Evolutionary conservation across 2,113 vertebrate species (phyloP), one percentile per base, ranked within the genome.

Genomic region (Phodopus roborovskii): DNA sequence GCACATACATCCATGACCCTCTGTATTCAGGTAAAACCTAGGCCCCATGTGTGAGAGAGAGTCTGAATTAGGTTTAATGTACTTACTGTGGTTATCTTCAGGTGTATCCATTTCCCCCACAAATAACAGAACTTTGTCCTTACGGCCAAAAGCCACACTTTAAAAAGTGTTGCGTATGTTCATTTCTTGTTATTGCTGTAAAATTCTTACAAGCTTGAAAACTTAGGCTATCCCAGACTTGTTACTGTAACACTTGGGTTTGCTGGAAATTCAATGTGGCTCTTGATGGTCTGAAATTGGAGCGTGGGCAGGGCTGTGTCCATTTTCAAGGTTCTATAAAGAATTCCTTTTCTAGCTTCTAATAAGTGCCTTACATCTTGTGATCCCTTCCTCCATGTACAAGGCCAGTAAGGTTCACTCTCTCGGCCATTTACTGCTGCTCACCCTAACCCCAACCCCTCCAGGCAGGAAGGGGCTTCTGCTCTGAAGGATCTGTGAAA

Each of bases 281-380:
- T 17, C 28, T 62, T 88, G 0, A 0, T 5, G 48, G 36, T 6
- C 71, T 90, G 5, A 36, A 48, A 30, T 39, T 70, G 42, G 9
- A 10, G 9, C 5, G 24, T 62, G 7, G 2, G 39, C 22, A 26
- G 4, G 28, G 3, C 11, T 17, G 56, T 9, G 12, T 36, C 39
- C 20, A 28, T 28, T 0, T 48, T 50, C 42, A 50, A n/a, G 42
- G 68, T 33, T 84, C 56, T 50, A 4, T 56, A 77, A 77, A 77
- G 28, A 11, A 3, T n/a, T 30, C 15, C 5, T 39, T 60, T 81
- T 58, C 36, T 58, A 81, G 19, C 20, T 71, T 73, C 71, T 73
- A 42, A 11, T 5, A 30, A 8, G 7, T 0, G 19, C 20, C 26
- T n/a, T 39, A 22, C 16, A 13, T 11, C 62, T 10, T 62, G 0